Percentiles rank a stretch among this genome's conserved stretches.
These are phyloP conservation scores for Limnephilus auricula DNA, from an alignment of 2,888 invertebrate genomes.

Conservation along the genomic window DNA sequence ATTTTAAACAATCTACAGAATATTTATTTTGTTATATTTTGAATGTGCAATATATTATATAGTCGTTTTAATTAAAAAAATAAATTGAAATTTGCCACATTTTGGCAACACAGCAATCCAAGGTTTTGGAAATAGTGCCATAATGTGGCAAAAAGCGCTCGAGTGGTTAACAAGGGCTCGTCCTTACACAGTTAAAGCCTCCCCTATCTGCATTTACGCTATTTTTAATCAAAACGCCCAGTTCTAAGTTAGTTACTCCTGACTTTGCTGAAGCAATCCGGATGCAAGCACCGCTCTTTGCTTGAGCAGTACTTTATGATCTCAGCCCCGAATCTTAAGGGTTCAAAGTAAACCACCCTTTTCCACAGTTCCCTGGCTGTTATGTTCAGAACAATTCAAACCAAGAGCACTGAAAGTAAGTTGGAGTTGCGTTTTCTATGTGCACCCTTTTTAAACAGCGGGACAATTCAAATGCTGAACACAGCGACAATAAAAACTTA, in stretches of 20 bases:
- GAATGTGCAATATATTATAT: too few species aligned
- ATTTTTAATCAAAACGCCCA: not conserved
- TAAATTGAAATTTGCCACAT: too few species aligned
- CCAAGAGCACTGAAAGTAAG: not conserved
- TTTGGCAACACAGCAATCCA: too few species aligned
- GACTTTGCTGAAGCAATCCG: conserved; percentile 51
- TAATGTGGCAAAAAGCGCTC: too few species aligned
- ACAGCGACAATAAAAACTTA: conserved; percentile 59
- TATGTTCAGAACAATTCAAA: not conserved
- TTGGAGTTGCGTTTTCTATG: not conserved
- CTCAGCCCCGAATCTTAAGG: conserved; percentile 50
- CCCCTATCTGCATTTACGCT: not conserved
- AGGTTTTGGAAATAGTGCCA: too few species aligned
- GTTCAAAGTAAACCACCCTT: not conserved
- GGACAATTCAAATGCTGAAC: conserved; percentile 60
- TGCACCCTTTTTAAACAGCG: conserved; percentile 34
- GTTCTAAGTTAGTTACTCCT: not conserved
- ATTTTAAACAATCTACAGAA: too few species aligned
- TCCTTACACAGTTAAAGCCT: not conserved
- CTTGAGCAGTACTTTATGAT: conserved; percentile 56
- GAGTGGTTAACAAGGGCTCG: too few species aligned
- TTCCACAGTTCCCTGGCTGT: not conserved
- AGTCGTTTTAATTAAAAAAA: too few species aligned
- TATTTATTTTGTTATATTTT: too few species aligned
- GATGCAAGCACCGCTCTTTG: conserved; percentile 61